These are phyloP conservation scores for Bombus waltoni DNA, from an alignment of 1,140 invertebrate genomes.

Conservation along the genomic window DNA sequence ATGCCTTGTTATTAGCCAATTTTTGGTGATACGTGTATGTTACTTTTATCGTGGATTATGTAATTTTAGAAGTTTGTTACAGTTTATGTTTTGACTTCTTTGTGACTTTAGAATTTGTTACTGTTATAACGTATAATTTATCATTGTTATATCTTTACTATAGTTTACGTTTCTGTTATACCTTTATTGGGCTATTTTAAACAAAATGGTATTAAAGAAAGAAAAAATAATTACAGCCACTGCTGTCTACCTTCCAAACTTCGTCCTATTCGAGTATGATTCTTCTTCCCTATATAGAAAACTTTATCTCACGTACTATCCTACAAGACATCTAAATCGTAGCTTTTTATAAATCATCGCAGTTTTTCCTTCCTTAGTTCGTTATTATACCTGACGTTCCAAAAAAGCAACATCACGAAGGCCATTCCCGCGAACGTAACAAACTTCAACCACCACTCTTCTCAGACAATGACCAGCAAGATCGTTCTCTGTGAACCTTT, in stretches of 20 bases:
- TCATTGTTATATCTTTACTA: not conserved
- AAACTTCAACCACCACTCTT: conserved; percentile 6
- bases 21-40: not conserved
- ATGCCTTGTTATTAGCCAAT: not conserved
- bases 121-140: not conserved
- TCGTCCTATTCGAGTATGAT: too few species aligned
- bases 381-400: not conserved
- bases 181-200: too few species aligned
- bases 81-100: not conserved
- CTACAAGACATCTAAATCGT: not conserved
- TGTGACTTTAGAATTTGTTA: not conserved
- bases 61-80: not conserved
- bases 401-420: not conserved
- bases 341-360: not conserved
- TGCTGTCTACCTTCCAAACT: too few species aligned
- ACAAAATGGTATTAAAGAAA: too few species aligned
- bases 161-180: not conserved
- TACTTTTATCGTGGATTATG: not conserved
- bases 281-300: not conserved
- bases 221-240: too few species aligned
- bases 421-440: conserved; percentile 7
- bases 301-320: not conserved
- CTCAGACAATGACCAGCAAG: conserved; percentile 9
- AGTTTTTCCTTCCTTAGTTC: not conserved
- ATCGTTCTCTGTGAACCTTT: not conserved